Evolutionary conservation across 37 sponge, comb jelly and placozoan species (phyloP), one percentile per base, ranked within the genome.

Genomic region (Ephydatia muelleri): DNA sequence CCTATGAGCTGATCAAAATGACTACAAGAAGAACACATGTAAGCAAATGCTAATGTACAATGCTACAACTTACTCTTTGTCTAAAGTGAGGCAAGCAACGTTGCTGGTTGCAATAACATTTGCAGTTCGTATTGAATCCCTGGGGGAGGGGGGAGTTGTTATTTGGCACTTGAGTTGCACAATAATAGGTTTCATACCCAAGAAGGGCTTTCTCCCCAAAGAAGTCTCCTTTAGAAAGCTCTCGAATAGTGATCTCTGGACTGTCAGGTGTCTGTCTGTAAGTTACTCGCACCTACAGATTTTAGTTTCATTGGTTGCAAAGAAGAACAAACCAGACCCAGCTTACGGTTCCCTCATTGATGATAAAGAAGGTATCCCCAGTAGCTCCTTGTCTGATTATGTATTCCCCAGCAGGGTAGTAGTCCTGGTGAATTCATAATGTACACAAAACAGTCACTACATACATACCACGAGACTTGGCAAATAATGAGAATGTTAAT

Each of bases 321-420:
- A 26, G 19, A 11, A 23, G 75, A 19, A 26, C 33, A 75, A 75
- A 22, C 1, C 33, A 5, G 36, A 25, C 16, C 26, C 22, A 73
- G 82, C 93, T 83, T 43, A 97, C 98, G 25, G 83, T 86, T 14
- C 99, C 99, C 34, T 72, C 90, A 35, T 87, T 94, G 83, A 98
- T 98, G 67, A 98, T 98, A 83, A 92, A 98, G 94, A 98, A 98
- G 26, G 97, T 94, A 67, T 98, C 99, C 21, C 99, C 99, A 66
- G 89, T 84, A 0, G 91, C 84, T 22, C 99, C 97, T 49, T 98
- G 95, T 19, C 97, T 80, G 38, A 98, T 91, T 66, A 98, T 95
- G 90, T 95, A 96, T 76, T 98, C 99, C 0, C 92, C 93, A 32
- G 92, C 73, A 31, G 83, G 65, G 79, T 93, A 98, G 64, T 88